Evolutionary conservation across 2,113 vertebrate species (phyloP), one percentile per base, ranked within the genome.

Genomic region (Perca fluviatilis): DNA sequence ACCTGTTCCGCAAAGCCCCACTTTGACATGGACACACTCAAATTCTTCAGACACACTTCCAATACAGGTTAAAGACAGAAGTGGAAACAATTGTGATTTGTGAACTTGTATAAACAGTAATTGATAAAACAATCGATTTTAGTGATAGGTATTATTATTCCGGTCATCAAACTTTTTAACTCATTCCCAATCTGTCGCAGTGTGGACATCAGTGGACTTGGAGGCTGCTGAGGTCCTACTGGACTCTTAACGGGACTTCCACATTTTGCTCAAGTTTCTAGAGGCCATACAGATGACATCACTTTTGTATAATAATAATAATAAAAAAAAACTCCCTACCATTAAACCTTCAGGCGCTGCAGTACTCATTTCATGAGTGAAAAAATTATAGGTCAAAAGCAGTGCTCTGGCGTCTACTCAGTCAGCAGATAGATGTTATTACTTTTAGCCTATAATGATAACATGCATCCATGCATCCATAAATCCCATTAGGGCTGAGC

Each of bases 401-500:
- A 18, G 25, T 21, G 33, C 27, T 69, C 58, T 33, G 43, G 49
- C 30, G 15, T 43, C 51, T 69, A 25, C 18, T 33, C 19, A 54
- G 57, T 56, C 18, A 18, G 23, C 18, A 5, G 21, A 75, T 72
- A 7, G 14, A 40, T 62, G 82, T 49, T 57, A 80, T 84, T 70
- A 65, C 63, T 63, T 82, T 43, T 7, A 72, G 50, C 27, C 57
- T 50, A 47, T 77, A 74, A 79, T 73, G 51, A 69, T 63, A 67
- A 81, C 86, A 62, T 18, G 12, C 23, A 82, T 40, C 63, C 86
- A 62, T 18, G 12, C 23, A 82, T 40, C 63, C 14, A 50, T 75
- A 65, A 84, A 88, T 72, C 46, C 69, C 81, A 83, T 65, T 73
- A 72, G 63, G 12, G 12, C 33, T 68, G 77, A 49, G 61, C 10